phyloP scores from a whole-genome alignment of 2,797 vertebrate species.

The Aulostomus chinensis region DNA sequence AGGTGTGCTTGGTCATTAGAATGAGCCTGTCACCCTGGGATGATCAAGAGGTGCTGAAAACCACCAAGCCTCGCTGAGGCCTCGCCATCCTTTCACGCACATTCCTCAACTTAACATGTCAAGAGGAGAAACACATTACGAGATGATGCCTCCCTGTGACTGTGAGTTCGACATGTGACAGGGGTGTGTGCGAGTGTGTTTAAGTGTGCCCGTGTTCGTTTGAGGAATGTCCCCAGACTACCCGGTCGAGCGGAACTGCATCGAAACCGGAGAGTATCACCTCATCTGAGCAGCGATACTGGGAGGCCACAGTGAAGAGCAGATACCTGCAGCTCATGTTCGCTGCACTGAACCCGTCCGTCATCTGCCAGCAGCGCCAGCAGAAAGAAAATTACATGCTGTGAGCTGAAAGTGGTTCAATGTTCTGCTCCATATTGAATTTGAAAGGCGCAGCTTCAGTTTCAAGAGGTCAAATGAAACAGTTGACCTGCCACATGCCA shows the following conservation, averaged over 20 bases:
- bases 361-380: slow-evolving; percentile 46
- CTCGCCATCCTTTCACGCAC: slow-evolving; percentile 20
- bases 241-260: slow-evolving; percentile 69
- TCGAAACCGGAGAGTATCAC: slow-evolving; percentile 81
- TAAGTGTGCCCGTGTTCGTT: slow-evolving; percentile 63
- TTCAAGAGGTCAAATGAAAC: slow-evolving; percentile 46
- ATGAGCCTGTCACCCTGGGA: slow-evolving; percentile 20
- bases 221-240: slow-evolving; percentile 81
- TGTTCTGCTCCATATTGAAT: slow-evolving; percentile 16
- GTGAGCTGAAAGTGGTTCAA: slow-evolving; percentile 19
- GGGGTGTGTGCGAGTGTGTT: slow-evolving; percentile 56
- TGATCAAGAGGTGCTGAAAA: slow-evolving; percentile 44
- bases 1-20: slow-evolving; percentile 17
- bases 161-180: slow-evolving; percentile 64
- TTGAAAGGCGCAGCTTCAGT: slow-evolving; percentile 24
- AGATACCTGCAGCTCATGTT: slow-evolving; percentile 46
- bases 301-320: slow-evolving; percentile 33
- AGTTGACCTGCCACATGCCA: slow-evolving; percentile 42
- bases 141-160: slow-evolving; percentile 42
- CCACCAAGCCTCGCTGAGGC: slow-evolving; percentile 8
- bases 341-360: slow-evolving; percentile 46
- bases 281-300: slow-evolving; percentile 52
- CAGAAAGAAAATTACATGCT: slow-evolving; percentile 50
- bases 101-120: slow-evolving; percentile 58
- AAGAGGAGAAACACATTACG: slow-evolving; percentile 53